Percentiles rank a stretch among this genome's conserved stretches.
Conservation (phyloP, 2,113 vertebrate genomes). For the Glaucomys volans region DNA sequence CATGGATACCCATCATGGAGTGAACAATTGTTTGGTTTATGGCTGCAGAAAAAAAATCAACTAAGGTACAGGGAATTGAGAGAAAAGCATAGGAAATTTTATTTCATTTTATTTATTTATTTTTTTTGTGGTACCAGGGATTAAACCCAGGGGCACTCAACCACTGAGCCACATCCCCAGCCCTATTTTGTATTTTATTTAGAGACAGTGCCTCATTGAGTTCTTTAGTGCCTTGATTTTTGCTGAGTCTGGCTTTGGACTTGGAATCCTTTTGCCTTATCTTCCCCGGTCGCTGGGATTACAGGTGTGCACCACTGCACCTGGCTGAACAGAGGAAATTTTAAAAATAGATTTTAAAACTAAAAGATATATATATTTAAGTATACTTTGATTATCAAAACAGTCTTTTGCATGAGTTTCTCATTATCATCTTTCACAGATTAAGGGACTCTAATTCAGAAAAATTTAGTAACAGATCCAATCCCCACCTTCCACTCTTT, state of each 20-base stretch:
- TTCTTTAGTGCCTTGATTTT: too few species aligned
- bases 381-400: constrained; percentile 12
- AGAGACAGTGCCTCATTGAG: too few species aligned
- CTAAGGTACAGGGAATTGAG: background rate
- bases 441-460: background rate
- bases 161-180: too few species aligned
- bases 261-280: too few species aligned
- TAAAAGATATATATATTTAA: background rate
- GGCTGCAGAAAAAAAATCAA: background rate
- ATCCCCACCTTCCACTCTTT: background rate
- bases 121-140: too few species aligned
- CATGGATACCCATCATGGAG: background rate
- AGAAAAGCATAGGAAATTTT: background rate
- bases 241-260: too few species aligned
- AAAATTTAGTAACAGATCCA: background rate
- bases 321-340: background rate
- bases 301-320: too few species aligned
- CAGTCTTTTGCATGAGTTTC: background rate
- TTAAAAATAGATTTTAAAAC: background rate
- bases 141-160: too few species aligned
- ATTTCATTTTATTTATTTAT: too few species aligned
- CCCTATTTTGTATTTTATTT: too few species aligned
- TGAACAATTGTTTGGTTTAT: background rate
- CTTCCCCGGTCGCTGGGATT: too few species aligned
- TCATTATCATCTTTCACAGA: background rate